Evolutionary conservation across 2,888 invertebrate species (phyloP).

Genomic region (Phalera bucephala): DNA sequence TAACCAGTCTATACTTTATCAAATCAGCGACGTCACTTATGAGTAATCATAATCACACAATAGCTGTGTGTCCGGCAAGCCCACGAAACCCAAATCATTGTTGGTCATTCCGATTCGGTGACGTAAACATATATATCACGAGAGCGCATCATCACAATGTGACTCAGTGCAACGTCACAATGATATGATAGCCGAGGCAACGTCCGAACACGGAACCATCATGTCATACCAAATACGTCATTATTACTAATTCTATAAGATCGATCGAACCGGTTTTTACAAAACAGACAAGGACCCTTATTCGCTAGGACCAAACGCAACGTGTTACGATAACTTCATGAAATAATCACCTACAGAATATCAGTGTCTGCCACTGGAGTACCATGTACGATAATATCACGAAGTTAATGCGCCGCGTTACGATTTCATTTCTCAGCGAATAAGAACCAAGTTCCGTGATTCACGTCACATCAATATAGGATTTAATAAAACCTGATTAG

Average conservation of each 20-base stretch:
- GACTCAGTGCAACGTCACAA: slow-evolving; percentile 16
- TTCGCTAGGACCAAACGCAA: too few relatives aligned
- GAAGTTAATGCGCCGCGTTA: too few relatives aligned
- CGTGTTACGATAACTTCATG: too few relatives aligned
- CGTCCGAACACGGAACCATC: slow-evolving; percentile 10
- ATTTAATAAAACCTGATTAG: slow-evolving; percentile 22
- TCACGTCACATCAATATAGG: slow-evolving; percentile 9
- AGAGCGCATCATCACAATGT: slow-evolving; percentile 5
- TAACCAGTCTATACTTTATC: too few relatives aligned
- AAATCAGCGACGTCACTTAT: too few relatives aligned
- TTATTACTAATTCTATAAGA: background rate
- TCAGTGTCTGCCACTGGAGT: too few relatives aligned
- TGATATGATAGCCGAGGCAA: background rate
- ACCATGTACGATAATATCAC: too few relatives aligned
- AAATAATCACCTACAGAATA: too few relatives aligned
- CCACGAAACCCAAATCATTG: background rate
- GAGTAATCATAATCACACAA: too few relatives aligned
- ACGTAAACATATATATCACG: slow-evolving; percentile 5
- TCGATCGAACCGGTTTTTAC: background rate
- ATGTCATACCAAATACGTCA: slow-evolving; percentile 5
- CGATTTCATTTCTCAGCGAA: slow-evolving; percentile 18
- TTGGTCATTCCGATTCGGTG: background rate
- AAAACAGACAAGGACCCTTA: too few relatives aligned
- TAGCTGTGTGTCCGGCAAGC: too few relatives aligned
- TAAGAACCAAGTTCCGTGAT: slow-evolving; percentile 18